Conservation (phyloP, 2,888 invertebrate genomes). For the Phalera bucephala region DNA sequence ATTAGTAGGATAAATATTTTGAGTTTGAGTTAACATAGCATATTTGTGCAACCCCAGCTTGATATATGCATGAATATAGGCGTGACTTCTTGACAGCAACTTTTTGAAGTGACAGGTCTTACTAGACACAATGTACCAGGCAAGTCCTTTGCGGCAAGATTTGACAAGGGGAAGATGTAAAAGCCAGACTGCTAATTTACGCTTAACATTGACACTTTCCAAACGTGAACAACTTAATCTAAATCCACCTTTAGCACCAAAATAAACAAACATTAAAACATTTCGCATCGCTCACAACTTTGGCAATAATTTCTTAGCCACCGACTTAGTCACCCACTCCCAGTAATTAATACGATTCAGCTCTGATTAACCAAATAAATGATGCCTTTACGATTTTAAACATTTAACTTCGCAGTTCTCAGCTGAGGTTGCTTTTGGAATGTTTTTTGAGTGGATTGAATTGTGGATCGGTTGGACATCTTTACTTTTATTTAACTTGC, state of each 20-base stretch:
- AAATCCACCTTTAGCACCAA: neutral
- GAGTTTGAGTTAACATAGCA: too few relatives aligned
- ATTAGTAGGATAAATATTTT: too few relatives aligned
- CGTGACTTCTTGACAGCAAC: too few relatives aligned
- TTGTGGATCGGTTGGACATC: neutral
- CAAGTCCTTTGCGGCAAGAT: too few relatives aligned
- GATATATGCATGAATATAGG: too few relatives aligned
- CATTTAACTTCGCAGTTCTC: conserved; percentile 39
- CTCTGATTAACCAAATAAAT: conserved; percentile 67
- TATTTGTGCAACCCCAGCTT: too few relatives aligned
- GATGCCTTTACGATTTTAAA: conserved; percentile 50
- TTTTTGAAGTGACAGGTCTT: too few relatives aligned
- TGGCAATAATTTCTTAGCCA: conserved; percentile 51
- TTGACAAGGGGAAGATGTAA: too few relatives aligned
- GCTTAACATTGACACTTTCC: neutral
- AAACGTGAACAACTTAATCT: neutral
- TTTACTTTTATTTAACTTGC: conserved; percentile 11
- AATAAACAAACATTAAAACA: conserved; percentile 33
- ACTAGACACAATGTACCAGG: too few relatives aligned
- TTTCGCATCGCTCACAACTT: conserved; percentile 49
- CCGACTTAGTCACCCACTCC: conserved; percentile 45
- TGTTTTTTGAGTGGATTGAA: conserved; percentile 24
- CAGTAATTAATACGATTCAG: conserved; percentile 59
- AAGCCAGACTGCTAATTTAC: too few relatives aligned
- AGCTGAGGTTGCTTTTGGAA: conserved; percentile 33